Evolutionary conservation across 2,888 invertebrate genomes (phyloP).

Genomic region (Pyrocoelia pectoralis): DNA sequence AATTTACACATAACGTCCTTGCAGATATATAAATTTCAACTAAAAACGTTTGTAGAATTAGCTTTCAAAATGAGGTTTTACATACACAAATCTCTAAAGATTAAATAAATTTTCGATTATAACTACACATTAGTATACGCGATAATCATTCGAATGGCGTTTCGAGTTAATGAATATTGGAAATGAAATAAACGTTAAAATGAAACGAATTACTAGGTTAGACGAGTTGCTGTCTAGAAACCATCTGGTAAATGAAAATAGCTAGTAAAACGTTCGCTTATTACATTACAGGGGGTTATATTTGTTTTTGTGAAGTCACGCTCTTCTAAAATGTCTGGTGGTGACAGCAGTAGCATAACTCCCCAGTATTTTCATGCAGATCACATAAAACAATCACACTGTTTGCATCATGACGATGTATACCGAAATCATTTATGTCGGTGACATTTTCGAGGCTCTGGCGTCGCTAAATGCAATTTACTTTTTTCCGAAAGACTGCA

Average conservation of each 20-base stretch:
- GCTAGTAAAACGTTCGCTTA: slow-evolving; percentile 34
- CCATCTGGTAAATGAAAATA: slow-evolving; percentile 29
- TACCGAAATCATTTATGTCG: slow-evolving; percentile 47
- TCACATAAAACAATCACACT: slow-evolving; percentile 45
- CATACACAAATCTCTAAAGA: too few relatives aligned
- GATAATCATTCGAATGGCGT: too few relatives aligned
- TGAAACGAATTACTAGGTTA: neutral
- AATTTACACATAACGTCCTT: neutral
- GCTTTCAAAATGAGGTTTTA: too few relatives aligned
- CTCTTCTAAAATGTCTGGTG: slow-evolving; percentile 36
- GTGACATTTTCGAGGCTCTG: slow-evolving; percentile 47
- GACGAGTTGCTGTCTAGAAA: slow-evolving; percentile 10
- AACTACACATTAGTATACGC: too few relatives aligned
- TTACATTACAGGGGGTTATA: slow-evolving; percentile 33
- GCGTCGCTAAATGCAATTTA: slow-evolving; percentile 49
- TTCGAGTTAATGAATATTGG: neutral
- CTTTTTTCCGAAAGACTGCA: slow-evolving; percentile 51
- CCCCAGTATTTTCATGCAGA: slow-evolving; percentile 35
- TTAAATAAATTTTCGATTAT: too few relatives aligned
- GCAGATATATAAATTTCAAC: neutral
- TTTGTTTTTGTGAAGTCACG: slow-evolving; percentile 42
- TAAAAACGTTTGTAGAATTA: too few relatives aligned
- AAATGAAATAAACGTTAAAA: neutral
- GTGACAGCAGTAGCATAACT: slow-evolving; percentile 38
- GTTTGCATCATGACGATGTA: slow-evolving; percentile 42